Base-by-base conservation (phyloP, 2,113 vertebrate species). In the Pontoporia blainvillei region DNA sequence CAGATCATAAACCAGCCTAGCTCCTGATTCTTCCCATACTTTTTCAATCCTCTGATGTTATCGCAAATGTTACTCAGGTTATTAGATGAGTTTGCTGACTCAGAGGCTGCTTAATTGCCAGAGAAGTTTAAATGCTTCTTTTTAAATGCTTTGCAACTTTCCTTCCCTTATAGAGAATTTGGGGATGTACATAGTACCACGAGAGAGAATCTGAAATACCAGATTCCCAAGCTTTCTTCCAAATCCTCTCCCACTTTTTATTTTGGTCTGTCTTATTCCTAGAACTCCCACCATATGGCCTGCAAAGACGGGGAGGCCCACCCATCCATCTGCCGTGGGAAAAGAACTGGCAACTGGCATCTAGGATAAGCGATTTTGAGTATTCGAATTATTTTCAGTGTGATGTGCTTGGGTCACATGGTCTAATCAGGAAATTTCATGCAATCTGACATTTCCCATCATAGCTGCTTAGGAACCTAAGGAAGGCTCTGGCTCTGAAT, bases 401-500 rank as follows among this genome's bases (percentile, higher is more conserved):
- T 79, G 54, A 59, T 23, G 66, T 10, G 17, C 62, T 14, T 12
- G 44, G 83, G 31, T 95, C 94, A 84, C 23, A 36, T 49, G 86
- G 39, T 71, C 62, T 61, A 34, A 78, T 86, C 86, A 91, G 95
- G 93, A 86, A 91, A 78, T 95, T 86, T 91, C 78, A 89, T 59
- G 78, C 78, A 88, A 54, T 54, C 86, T 96, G 91, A 94, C 89
- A 72, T 91, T 96, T 97, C 69, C 83, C 71, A 71, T 90, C 84
- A 66, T 83, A 71, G 96, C 96, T 97, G 89, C 97, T 94, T 97
- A 96, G 96, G 90, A 97, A 95, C 86, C 93, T 59, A 91, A 94
- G 89, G 57, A 57, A 85, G 46, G 36, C 36, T 54, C 52, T 71
- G 72, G 31, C 57, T 95, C 72, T 94, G 83, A 96, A 89, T 84